Evolutionary conservation across 2,888 invertebrate genomes (phyloP), one percentile per base, ranked within the genome.

Genomic region (Druceiella hillmani): DNA sequence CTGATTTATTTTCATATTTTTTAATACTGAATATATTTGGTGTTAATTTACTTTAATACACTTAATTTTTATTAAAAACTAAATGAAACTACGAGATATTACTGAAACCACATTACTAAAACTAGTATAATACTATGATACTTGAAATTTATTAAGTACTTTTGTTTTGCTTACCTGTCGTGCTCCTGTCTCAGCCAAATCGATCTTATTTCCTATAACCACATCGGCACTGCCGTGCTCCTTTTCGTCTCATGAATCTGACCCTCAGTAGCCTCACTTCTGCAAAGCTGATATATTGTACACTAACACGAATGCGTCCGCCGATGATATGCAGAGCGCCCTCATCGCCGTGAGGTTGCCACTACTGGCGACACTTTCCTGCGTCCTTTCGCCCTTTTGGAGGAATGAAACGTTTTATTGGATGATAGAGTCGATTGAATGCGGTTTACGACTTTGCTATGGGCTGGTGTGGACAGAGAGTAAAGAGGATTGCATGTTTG

Each of bases 231-330:
- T 25, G 80, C 80, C 17, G 79, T 76, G 48, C 82, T 80, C 43
- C 78, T 82, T 59, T 89, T 90, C 10, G 82, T 82, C 58, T 84
- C 85, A 48, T 87, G 81, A 47, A 91, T 89, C 66, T 87, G 87
- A 59, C 83, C 47, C 88, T 72, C 42, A 89, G 69, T 30, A 78
- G 69, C 44, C 84, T 74, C 15, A 84, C 87, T 65, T 89, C 89
- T 45, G 83, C 77, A 57, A 88, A 94, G 20, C 90, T 90, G 44
- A 89, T 25, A 93, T 85, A 53, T 91, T 88, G 66, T 95, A 98
- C 12, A 97, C 95, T 37, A 98, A 73, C 36, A 97, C 84, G 60
- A 97, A 97, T 17, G 94, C 97, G 59, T 95, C 92, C 3, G 94
- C 95, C 3, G 91, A 93, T 48, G 90, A 87, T 62, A 97, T 94